Evolutionary conservation across 2,888 invertebrate species (phyloP), one percentile per base, ranked within the genome.

Genomic region (Pristionchus fissidentatus): DNA sequence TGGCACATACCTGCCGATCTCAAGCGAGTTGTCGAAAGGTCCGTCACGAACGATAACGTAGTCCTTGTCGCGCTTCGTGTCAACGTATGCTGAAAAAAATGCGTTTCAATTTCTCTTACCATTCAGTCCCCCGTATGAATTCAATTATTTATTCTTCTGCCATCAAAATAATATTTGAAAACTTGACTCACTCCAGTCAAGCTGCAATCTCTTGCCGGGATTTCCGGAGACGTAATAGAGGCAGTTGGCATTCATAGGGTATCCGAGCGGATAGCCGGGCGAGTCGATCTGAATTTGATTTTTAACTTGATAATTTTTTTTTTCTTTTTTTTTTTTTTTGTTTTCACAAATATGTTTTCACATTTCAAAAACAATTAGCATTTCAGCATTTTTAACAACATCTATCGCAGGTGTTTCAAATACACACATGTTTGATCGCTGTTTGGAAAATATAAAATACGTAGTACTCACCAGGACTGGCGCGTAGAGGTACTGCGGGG

Each of bases 401-500:
- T n/a, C n/a, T n/a, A n/a, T n/a, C n/a, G n/a, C n/a, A n/a, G 13
- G 13, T 32, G 29, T 57, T n/a, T 15, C 57, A 57, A 26, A 57
- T 7, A 57, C 5, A 57, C 22, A 57, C 57, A 15, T 46, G 7
- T 46, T 15, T 46, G 8, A 7, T 46, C 46, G 46, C 15, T 55
- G 55, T 19, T n/a, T 55, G n/a, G n/a, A n/a, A n/a, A 55, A 8
- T 55, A 13, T 29, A 55, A 55, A 66, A 38, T 7, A 0, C n/a
- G n/a, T n/a, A n/a, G n/a, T 3, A 41, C 66, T 70, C 5, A 77
- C 75, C 75, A 77, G 46, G 15, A 35, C 29, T n/a, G 46, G 46
- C 3, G 75, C 75, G 49, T 77, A 77, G 49, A 77, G 19, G 49
- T 32, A 77, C 75, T 77, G 75, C 8, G 46, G 49, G 7, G 38